Base-by-base conservation (phyloP, 2,888 invertebrate species). In the Leptinotarsa haldemani region DNA sequence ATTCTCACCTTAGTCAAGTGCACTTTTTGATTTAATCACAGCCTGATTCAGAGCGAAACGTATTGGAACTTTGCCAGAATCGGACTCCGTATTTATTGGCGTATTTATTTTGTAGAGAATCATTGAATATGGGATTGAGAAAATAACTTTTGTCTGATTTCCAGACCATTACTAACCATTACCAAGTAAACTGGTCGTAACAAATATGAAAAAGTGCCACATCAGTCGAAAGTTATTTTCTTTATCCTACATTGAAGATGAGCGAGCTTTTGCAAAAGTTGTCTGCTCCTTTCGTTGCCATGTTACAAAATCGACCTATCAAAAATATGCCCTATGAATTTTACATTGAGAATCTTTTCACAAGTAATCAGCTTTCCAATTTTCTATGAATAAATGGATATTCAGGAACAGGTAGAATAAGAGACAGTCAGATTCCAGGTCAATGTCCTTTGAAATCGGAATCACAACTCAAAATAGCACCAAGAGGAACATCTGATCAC, bases 361-460 rank as follows among this genome's bases (percentile, higher is more conserved):
- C 79, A 12, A 65, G 70, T 25, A 40, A 70, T 16, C 58, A 68
- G 40, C 22, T 75, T 58, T 64, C 74, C 30, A 30, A 9, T 18
- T 65, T 53, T 65, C 50, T 78, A 64, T 69, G 66, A 65, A 25
- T 52, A 48, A 69, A 61, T 18, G 77, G 75, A 25, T 80, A 81
- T 77, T 70, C 67, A 69, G 78, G 69, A n/a, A 79, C 81, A 12
- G 83, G 80, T 20, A 82, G 82, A 13, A 47, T 75, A 16, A 69
- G 81, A 16, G 79, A 80, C 69, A 79, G 82, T 69, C 71, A 78
- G 66, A 67, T 81, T 30, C 78, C 79, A 15, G 30, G 64, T 66
- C 22, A 18, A n/a, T 69, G 69, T 64, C 67, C 72, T 22, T 64
- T 70, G 22, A 56, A 56, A 56, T 70, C 22, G 22, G 22, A 56